Base-by-base conservation (phyloP, 2,797 vertebrate genomes). In the Epinephelus malabaricus region DNA sequence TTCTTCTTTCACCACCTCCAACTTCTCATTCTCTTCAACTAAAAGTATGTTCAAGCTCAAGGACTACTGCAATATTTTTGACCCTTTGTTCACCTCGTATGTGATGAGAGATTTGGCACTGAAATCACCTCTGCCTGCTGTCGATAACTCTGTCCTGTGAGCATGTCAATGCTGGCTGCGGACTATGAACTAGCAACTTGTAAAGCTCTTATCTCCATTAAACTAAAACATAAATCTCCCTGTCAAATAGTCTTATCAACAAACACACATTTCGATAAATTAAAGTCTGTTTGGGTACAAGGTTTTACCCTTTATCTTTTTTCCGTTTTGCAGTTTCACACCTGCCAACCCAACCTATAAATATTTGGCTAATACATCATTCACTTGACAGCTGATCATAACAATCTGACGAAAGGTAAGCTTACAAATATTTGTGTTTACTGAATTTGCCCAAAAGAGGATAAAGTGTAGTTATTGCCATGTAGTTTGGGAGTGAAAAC, bases 201-300 rank as follows among this genome's bases (percentile, higher is more conserved):
- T 23, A 34, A 70, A 81, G 69, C n/a, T 56, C 60, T 62, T 83
- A 75, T 72, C 78, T 50, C 68, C 56, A 65, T 38, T 34, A 58
- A 69, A 14, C 30, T 62, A 40, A 76, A 79, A 73, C 46, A 56
- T 34, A 69, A 79, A 76, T 81, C 25, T 69, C 50, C 2, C 51
- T 30, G 14, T 76, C 38, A 74, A 62, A 69, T 3, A 21, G 30
- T n/a, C 59, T 87, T 82, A 88, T 85, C 84, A 73, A 61, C 53
- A 63, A 59, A 81, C 21, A 30, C 79, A 85, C 46, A 54, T 68
- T 84, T 46, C 59, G 58, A 47, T 43, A 38, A 53, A 40, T 43
- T 62, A 30, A 76, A 72, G 30, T 67, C 25, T 51, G 45, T 34
- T 66, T 83, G 34, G 66, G 71, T 10, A 21, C 23, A 70, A 56